Conservation (phyloP, 2,797 vertebrate species). For the Scarus forsteni region DNA sequence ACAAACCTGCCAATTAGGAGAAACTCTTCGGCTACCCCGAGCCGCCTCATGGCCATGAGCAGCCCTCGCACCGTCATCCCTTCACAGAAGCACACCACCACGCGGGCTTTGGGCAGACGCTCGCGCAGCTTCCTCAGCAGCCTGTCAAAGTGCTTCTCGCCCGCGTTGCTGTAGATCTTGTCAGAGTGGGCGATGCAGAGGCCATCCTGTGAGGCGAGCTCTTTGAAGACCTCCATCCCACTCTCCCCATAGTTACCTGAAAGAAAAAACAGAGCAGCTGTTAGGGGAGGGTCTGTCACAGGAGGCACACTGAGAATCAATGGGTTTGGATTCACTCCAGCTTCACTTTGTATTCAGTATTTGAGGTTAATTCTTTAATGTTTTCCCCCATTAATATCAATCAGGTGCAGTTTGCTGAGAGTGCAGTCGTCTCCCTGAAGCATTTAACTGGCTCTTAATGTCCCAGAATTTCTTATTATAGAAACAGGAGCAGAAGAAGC, state of each 20-base stretch:
- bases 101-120: conserved; percentile 93
- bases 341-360: neutral
- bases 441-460: conserved; percentile 5
- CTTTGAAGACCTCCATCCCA: conserved; percentile 98
- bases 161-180: conserved; percentile 99
- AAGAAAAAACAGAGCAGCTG: conserved; percentile 43
- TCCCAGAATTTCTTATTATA: conserved; percentile 36
- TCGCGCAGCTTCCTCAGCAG: conserved; percentile 94
- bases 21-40: conserved; percentile 93
- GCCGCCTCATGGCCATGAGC: conserved; percentile 94
- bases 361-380: neutral
- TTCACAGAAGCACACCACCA: conserved; percentile 98
- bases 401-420: neutral
- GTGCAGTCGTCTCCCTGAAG: conserved; percentile 3
- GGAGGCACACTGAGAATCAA: neutral
- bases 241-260: conserved; percentile 98
- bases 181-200: conserved; percentile 97
- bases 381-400: neutral
- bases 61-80: conserved; percentile 97
- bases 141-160: conserved; percentile 95
- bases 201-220: conserved; percentile 94
- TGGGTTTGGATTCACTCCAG: conserved; percentile 9
- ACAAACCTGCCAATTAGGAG: conserved; percentile 92
- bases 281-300: conserved; percentile 17
- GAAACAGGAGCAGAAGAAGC: conserved; percentile 36